Conservation (phyloP, 2,113 vertebrate genomes). For the Equus przewalskii region DNA sequence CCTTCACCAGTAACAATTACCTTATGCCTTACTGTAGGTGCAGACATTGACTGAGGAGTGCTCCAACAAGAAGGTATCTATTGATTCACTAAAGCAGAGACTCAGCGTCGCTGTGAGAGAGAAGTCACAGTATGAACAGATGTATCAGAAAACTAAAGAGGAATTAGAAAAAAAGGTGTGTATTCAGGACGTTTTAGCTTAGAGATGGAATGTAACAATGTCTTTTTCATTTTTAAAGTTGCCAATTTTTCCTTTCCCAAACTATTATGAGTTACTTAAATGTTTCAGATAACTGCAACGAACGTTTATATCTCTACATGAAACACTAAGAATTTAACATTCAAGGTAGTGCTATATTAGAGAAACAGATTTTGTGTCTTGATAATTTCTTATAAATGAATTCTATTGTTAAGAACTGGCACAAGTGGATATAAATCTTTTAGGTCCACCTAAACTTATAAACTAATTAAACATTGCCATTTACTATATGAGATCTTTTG, state of each 20-base stretch:
- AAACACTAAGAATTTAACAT: constrained; percentile 43
- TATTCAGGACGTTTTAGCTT: neutral
- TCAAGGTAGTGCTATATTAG: neutral
- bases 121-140: constrained; percentile 91
- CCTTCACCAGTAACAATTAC: constrained; percentile 5
- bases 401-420: neutral
- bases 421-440: neutral
- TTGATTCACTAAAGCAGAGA: constrained; percentile 94
- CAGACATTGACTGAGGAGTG: constrained; percentile 93
- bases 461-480: constrained; percentile 28
- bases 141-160: constrained; percentile 90
- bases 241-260: constrained; percentile 20
- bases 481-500: neutral
- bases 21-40: constrained; percentile 87
- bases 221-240: neutral
- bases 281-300: neutral
- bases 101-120: constrained; percentile 91
- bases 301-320: neutral
- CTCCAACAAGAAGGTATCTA: constrained; percentile 91
- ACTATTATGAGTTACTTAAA: neutral
- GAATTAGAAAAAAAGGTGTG: constrained; percentile 94
- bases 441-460: neutral
- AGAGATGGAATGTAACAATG: neutral
- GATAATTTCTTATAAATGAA: constrained; percentile 33
- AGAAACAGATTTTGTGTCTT: constrained; percentile 25